Evolutionary conservation across 1,140 invertebrate genomes (phyloP).

Genomic region (Drosophila pruinosa): DNA sequence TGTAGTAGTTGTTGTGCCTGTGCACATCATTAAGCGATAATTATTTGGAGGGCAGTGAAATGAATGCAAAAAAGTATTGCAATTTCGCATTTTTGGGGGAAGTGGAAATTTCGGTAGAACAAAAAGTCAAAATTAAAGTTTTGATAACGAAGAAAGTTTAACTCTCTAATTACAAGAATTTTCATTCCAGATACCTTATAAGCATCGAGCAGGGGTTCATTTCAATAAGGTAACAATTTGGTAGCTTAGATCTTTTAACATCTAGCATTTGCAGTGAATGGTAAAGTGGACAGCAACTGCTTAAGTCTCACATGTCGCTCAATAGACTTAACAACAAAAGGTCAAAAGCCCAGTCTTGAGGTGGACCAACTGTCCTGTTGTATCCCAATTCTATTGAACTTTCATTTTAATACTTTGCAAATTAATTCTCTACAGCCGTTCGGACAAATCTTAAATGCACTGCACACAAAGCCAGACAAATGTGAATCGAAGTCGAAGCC

Average conservation of each 20-base stretch:
- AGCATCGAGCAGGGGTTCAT: background rate
- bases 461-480: conserved; percentile 30
- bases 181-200: background rate
- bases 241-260: background rate
- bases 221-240: conserved; percentile 16
- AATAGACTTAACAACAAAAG: background rate
- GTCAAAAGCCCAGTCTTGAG: background rate
- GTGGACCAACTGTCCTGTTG: background rate
- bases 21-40: conserved; percentile 79
- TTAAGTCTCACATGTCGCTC: conserved; percentile 8
- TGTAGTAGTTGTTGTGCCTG: conserved; percentile 21
- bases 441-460: conserved; percentile 27
- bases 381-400: conserved; percentile 3
- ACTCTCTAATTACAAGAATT: background rate
- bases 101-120: conserved; percentile 6
- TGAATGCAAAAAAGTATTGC: conserved; percentile 39
- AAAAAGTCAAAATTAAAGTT: background rate
- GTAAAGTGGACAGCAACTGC: background rate
- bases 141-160: background rate
- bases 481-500: conserved; percentile 29
- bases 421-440: conserved; percentile 57
- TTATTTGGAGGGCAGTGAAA: conserved; percentile 51
- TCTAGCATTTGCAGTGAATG: conserved; percentile 18
- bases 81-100: background rate
- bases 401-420: conserved; percentile 33